Evolutionary conservation across 2,113 vertebrate genomes (phyloP), one percentile per base, ranked within the genome.

Genomic region (Takifugu flavidus): DNA sequence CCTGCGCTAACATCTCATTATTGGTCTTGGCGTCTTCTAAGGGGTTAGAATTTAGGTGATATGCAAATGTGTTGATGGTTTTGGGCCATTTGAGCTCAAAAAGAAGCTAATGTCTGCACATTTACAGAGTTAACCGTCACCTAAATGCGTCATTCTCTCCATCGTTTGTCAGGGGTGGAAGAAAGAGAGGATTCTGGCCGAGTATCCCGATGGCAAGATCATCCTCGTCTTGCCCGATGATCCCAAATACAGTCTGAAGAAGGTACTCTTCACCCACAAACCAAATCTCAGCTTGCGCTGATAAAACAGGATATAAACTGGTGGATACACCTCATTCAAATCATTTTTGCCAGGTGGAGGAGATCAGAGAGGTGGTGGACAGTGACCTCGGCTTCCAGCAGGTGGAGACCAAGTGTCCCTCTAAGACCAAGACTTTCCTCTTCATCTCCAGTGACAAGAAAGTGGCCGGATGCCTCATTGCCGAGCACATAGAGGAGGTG

Each of bases 351-450:
- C 45, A 99, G 97, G 95, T 99, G 53, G 96, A 99, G 69, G 97
- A 99, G 87, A 98, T 99, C 65, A 91, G 96, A 86, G 97, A 99
- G 89, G 95, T 99, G 94, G 97, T 99, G 83, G 97, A 99, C 92
- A 98, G 94, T 71, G 97, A 99, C 80, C 88, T 99, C 68, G 97
- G 97, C 78, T 99, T 99, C 87, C 96, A 99, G 63, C 96, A 98
- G 85, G 93, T 94, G 85, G 93, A 95, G 8, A 91, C 94, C 53
- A 95, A 95, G 90, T 95, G 94, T 84, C 95, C 95, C 67, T 96
- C 95, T 46, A 92, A 95, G 89, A 98, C 94, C 53, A 99, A 99
- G 89, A 99, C 97, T 49, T 95, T 99, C 70, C 93, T 99, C 57
- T 99, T 99, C 78, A 98, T 99, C 90, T 95, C 95, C 56, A 95